A percentile compares a stretch with the other conserved stretches of the same genome.
Evolutionary conservation across 2,888 invertebrate species (phyloP).

Genomic region (Erebia aethiops): DNA sequence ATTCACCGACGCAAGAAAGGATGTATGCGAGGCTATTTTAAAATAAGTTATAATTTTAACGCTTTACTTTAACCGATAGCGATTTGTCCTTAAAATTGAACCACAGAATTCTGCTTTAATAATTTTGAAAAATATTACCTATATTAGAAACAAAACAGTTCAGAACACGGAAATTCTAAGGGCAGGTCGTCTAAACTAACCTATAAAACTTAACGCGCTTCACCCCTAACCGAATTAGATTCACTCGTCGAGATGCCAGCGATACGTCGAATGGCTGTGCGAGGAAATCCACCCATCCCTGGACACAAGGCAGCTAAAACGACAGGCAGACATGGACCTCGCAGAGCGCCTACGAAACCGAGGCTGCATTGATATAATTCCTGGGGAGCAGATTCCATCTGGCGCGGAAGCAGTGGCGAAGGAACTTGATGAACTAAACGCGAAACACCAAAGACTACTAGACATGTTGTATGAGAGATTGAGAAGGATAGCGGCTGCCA

Average conservation of each 20-base stretch:
- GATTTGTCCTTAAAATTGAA: constrained; percentile 32
- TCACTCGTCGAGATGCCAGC: constrained; percentile 92
- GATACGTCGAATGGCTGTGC: constrained; percentile 92
- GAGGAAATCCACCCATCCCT: constrained; percentile 92
- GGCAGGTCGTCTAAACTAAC: constrained; percentile 52
- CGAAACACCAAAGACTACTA: constrained; percentile 88
- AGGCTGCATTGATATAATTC: constrained; percentile 49
- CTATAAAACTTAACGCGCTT: constrained; percentile 77
- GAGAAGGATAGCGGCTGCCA: constrained; percentile 85
- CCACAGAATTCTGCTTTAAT: background rate
- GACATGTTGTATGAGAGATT: constrained; percentile 87
- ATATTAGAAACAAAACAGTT: background rate
- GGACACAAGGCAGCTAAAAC: constrained; percentile 81
- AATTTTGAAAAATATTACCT: background rate
- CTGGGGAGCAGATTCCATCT: constrained; percentile 57
- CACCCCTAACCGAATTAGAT: constrained; percentile 87
- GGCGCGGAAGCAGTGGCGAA: constrained; percentile 90
- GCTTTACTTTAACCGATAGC: constrained; percentile 37
- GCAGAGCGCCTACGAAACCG: constrained; percentile 66
- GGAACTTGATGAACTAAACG: constrained; percentile 92
- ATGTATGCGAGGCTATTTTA: constrained; percentile 29
- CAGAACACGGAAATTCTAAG: constrained; percentile 32
- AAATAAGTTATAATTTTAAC: constrained; percentile 22
- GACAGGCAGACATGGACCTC: constrained; percentile 69
- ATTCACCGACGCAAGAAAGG: constrained; percentile 31